A percentile compares a stretch with the other conserved stretches of the same genome.
phyloP scores from a whole-genome alignment of 2,888 invertebrate species.

The Nephrotoma appendiculata region DNA sequence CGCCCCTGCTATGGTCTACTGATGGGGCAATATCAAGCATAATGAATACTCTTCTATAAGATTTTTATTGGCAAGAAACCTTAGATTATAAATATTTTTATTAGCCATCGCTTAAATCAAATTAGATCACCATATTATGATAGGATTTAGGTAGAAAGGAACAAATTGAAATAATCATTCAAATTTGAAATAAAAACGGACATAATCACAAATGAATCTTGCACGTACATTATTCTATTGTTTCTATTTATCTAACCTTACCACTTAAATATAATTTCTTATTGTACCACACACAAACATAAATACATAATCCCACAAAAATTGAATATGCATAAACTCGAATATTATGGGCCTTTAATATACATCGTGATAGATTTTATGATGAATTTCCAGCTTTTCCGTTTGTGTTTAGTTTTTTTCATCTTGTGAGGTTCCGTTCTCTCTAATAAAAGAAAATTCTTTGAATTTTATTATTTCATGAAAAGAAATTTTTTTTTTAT shows the following conservation, averaged over 20 bases:
- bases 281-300: neutral
- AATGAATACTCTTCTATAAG: no score
- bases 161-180: no score
- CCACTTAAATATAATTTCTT: neutral
- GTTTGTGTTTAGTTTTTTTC: neutral
- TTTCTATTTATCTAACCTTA: neutral
- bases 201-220: no score
- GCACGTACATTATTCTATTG: neutral
- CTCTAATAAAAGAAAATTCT: neutral
- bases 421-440: neutral
- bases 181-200: no score
- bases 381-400: neutral
- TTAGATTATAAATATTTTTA: no score
- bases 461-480: neutral
- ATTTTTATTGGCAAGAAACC: no score
- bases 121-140: no score
- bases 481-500: neutral
- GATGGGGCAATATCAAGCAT: no score
- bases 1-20: no score
- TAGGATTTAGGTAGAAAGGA: no score
- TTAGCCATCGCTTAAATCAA: no score
- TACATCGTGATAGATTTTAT: neutral
- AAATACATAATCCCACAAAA: neutral
- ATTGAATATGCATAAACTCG: neutral
- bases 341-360: neutral